phyloP scores from a whole-genome alignment of 2,888 invertebrate species.

The Psylliodes chrysocephalus region DNA sequence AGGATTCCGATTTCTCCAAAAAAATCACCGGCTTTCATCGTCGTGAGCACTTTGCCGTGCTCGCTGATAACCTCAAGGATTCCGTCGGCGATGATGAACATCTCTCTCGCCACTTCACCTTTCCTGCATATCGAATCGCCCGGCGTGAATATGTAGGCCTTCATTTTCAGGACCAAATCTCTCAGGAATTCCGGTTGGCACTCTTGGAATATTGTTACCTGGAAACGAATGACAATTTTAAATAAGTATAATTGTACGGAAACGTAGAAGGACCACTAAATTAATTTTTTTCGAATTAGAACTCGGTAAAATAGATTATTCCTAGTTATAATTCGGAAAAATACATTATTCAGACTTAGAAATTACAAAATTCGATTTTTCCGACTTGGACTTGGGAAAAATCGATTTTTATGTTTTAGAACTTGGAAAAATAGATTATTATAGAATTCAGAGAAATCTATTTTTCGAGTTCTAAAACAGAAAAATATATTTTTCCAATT shows the following conservation, averaged over 20 bases:
- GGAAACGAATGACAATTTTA: no score
- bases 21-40: slow-evolving; percentile 97
- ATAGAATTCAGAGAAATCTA: no score
- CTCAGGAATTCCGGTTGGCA: slow-evolving; percentile 98
- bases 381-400: no score
- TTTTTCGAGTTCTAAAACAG: no score
- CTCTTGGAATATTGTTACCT: slow-evolving; percentile 97
- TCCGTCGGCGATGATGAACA: slow-evolving; percentile 98
- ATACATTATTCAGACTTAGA: neutral
- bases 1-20: slow-evolving; percentile 98
- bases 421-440: no score
- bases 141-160: slow-evolving; percentile 97
- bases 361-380: no score
- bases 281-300: neutral
- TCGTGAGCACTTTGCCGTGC: slow-evolving; percentile 89
- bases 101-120: slow-evolving; percentile 89
- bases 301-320: no score
- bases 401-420: no score
- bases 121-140: slow-evolving; percentile 96
- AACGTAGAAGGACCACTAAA: neutral
- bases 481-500: no score
- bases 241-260: no score
- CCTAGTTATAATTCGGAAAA: no score
- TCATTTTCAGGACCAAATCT: slow-evolving; percentile 97
- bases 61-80: slow-evolving; percentile 96